These are phyloP conservation scores for Gandaritis pyraliata DNA, from an alignment of 2,888 invertebrate genomes.

Conservation along the genomic window DNA sequence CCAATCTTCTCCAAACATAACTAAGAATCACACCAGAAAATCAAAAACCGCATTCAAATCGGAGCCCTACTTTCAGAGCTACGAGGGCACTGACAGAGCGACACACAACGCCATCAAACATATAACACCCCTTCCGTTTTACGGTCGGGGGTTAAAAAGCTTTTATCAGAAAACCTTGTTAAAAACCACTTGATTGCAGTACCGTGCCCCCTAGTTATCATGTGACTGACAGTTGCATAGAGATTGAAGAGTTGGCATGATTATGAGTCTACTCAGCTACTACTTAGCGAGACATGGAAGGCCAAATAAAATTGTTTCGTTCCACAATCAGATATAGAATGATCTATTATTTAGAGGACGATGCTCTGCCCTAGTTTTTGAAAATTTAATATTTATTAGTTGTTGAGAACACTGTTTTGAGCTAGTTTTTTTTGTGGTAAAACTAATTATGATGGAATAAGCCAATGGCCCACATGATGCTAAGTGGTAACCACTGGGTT, in stretches of 20 bases:
- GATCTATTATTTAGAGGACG: slow-evolving; percentile 15
- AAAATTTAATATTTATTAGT: slow-evolving; percentile 13
- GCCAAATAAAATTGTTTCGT: slow-evolving; percentile 15
- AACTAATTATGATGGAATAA: too few relatives aligned
- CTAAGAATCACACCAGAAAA: too few relatives aligned
- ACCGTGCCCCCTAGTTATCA: neutral
- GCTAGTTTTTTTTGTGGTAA: neutral
- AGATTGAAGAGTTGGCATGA: neutral
- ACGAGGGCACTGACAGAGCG: too few relatives aligned
- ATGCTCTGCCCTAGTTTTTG: slow-evolving; percentile 16
- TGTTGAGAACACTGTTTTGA: slow-evolving; percentile 1
- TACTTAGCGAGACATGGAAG: slow-evolving; percentile 11
- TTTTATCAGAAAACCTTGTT: too few relatives aligned
- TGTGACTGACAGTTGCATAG: neutral
- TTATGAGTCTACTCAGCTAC: neutral
- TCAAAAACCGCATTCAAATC: too few relatives aligned
- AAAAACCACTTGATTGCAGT: neutral
- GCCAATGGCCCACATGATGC: too few relatives aligned
- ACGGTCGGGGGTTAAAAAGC: too few relatives aligned
- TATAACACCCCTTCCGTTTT: too few relatives aligned
- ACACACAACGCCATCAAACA: too few relatives aligned
- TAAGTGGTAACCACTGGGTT: too few relatives aligned
- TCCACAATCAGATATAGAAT: slow-evolving; percentile 14
- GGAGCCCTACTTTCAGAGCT: too few relatives aligned
- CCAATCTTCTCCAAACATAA: too few relatives aligned